Percentiles rank a stretch among this genome's conserved stretches.
Evolutionary conservation across 2,888 invertebrate genomes (phyloP).

Genomic region (Epinotia brunnichana): DNA sequence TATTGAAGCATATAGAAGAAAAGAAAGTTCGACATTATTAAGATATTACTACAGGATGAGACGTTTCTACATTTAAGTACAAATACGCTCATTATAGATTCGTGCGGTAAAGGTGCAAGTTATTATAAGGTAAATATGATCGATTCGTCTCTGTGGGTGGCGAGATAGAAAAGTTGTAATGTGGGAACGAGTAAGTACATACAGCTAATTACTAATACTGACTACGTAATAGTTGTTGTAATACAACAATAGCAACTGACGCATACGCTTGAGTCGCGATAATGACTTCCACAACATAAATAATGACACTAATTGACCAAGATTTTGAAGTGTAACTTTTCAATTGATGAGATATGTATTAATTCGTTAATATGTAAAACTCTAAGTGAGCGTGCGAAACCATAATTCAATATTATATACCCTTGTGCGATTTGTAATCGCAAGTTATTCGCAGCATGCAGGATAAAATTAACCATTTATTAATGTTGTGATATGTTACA

Average conservation of each 20-base stretch:
- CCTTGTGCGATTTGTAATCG: constrained; percentile 17
- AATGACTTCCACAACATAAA: constrained; percentile 45
- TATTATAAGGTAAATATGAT: constrained; percentile 45
- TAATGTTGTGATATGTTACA: constrained; percentile 73
- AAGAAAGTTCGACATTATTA: constrained; percentile 46
- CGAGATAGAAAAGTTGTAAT: constrained; percentile 38
- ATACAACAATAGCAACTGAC: constrained; percentile 58
- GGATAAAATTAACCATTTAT: constrained; percentile 28
- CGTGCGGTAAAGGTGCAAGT: constrained; percentile 52
- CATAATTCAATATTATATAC: background rate
- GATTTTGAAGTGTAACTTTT: constrained; percentile 50
- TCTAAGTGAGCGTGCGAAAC: constrained; percentile 26
- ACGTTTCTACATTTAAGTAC: constrained; percentile 50
- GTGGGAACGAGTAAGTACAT: constrained; percentile 45
- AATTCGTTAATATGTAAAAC: constrained; percentile 46
- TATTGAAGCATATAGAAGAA: constrained; percentile 48
- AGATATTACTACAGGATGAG: constrained; percentile 50
- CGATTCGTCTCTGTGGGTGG: constrained; percentile 43
- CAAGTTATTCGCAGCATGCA: constrained; percentile 11
- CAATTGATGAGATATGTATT: constrained; percentile 55
- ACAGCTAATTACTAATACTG: constrained; percentile 47
- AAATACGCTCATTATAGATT: constrained; percentile 48
- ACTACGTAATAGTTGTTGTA: constrained; percentile 52
- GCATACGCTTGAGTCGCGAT: constrained; percentile 69
- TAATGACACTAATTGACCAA: constrained; percentile 49